Conservation (phyloP, 2,113 vertebrate species). For the Cebidichthys violaceus region DNA sequence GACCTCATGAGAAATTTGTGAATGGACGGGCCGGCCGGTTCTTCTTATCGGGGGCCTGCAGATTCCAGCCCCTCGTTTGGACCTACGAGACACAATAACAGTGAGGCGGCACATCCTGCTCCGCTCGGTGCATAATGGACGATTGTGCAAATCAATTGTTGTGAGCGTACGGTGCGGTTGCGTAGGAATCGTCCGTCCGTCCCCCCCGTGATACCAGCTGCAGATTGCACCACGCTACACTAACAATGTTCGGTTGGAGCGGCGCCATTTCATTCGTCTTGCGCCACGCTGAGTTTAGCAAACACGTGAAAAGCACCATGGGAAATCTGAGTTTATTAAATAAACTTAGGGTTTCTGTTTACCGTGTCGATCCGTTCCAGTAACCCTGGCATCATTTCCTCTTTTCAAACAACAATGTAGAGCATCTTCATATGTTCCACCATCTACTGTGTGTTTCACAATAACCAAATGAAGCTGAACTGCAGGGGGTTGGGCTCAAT, state of each 20-base stretch:
- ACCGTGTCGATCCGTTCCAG: not conserved
- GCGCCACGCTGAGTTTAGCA: not conserved
- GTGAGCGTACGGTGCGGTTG: slow-evolving; percentile 38
- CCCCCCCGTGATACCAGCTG: slow-evolving; percentile 68
- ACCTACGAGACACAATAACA: slow-evolving; percentile 70
- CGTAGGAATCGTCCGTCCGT: slow-evolving; percentile 48
- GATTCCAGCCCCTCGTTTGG: slow-evolving; percentile 41
- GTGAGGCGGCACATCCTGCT: slow-evolving; percentile 76
- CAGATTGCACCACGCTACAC: slow-evolving; percentile 45
- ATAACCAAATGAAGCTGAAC: not conserved
- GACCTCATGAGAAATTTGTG: slow-evolving; percentile 77
- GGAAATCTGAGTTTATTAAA: slow-evolving; percentile 42
- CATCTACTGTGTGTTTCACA: slow-evolving; percentile 18
- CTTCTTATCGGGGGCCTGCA: slow-evolving; percentile 69
- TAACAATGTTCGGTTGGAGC: slow-evolving; percentile 28
- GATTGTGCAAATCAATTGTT: slow-evolving; percentile 65
- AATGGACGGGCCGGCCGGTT: slow-evolving; percentile 60
- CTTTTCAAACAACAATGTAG: not conserved
- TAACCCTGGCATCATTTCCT: not conserved
- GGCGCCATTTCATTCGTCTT: slow-evolving; percentile 20
- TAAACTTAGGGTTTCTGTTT: slow-evolving; percentile 8
- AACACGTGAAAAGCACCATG: slow-evolving; percentile 30
- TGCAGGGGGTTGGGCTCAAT: not conserved
- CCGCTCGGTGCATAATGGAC: slow-evolving; percentile 63
- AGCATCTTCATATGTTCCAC: slow-evolving; percentile 4